Evolutionary conservation across 2,888 invertebrate genomes (phyloP), one percentile per base, ranked within the genome.

Genomic region (Agriopis leucophaearia): DNA sequence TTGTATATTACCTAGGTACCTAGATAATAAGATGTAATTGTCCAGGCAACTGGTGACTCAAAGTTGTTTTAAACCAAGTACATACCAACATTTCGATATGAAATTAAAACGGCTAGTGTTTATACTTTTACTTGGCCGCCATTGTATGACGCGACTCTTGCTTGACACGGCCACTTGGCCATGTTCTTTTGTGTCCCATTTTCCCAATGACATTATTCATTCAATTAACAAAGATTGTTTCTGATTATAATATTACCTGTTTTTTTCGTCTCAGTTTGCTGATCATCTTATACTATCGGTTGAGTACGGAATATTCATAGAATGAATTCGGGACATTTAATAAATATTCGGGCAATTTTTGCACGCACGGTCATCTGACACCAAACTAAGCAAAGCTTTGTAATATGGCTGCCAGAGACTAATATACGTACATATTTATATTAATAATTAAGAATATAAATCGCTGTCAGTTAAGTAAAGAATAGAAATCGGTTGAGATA

Each of bases 151-250:
- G 71, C 64, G 61, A 70, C 5, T 27, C 4, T 27, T 27, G 27
- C 66, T 75, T 72, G 72, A 75, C 61, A 69, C 74, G 74, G 75
- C 75, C 75, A 74, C 75, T 73, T 75, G 77, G 73, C 75, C 76
- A 77, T 77, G 77, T 70, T 70, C 73, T 72, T 72, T 72, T 67
- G 75, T 75, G 82, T 71, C 77, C 85, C 76, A 86, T 83, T 86
- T 64, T 47, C 38, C 18, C 51, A 52, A 52, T 61, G 82, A 86
- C 86, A 86, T 83, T 77, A 73, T 80, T 86, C 78, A 83, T 85
- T 83, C 79, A 83, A 81, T 80, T 74, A 74, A 77, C 50, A 51
- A 63, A 70, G 38, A 38, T 40, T 38, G 36, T 51, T 3, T 16
- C 52, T 54, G 15, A 52, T 52, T 38, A 54, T 38, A 9, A 54